Percentiles rank a stretch among this genome's conserved stretches.
Evolutionary conservation across 2,888 invertebrate species (phyloP).

Genomic region (Apantesis nais): DNA sequence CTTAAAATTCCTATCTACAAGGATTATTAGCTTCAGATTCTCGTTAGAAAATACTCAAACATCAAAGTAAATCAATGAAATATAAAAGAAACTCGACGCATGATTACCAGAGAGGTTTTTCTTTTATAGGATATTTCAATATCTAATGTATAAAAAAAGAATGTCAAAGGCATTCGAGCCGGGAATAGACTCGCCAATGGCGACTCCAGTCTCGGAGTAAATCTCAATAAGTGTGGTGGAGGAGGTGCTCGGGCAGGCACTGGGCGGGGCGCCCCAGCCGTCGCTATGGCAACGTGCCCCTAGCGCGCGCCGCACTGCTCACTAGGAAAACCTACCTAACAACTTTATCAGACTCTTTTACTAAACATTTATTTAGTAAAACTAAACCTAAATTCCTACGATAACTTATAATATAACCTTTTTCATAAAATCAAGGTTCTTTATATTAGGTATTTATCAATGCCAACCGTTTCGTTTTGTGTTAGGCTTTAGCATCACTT

Average conservation of each 20-base stretch:
- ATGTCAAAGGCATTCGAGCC: slow-evolving; percentile 23
- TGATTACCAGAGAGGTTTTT: slow-evolving; percentile 7
- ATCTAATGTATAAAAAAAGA: slow-evolving; percentile 24
- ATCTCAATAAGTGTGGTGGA: slow-evolving; percentile 65
- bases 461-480: slow-evolving; percentile 14
- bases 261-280: slow-evolving; percentile 78
- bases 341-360: slow-evolving; percentile 37
- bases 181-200: slow-evolving; percentile 61
- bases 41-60: slow-evolving; percentile 10
- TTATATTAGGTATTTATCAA: slow-evolving; percentile 14
- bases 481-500: slow-evolving; percentile 23
- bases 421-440: slow-evolving; percentile 14
- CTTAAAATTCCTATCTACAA: slow-evolving; percentile 5
- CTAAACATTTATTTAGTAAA: slow-evolving; percentile 20
- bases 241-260: slow-evolving; percentile 57
- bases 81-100: slow-evolving; percentile 20
- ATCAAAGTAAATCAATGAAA: slow-evolving; percentile 5
- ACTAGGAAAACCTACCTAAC: slow-evolving; percentile 53
- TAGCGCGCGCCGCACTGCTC: slow-evolving; percentile 54
- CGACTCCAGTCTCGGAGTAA: slow-evolving; percentile 64
- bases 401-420: slow-evolving; percentile 20
- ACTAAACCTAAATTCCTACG: slow-evolving; percentile 35
- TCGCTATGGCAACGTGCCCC: slow-evolving; percentile 74
- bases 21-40: slow-evolving; percentile 11
- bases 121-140: slow-evolving; percentile 14